Evolutionary conservation across 2,797 vertebrate species (phyloP).

Genomic region (Nothura maculosa): DNA sequence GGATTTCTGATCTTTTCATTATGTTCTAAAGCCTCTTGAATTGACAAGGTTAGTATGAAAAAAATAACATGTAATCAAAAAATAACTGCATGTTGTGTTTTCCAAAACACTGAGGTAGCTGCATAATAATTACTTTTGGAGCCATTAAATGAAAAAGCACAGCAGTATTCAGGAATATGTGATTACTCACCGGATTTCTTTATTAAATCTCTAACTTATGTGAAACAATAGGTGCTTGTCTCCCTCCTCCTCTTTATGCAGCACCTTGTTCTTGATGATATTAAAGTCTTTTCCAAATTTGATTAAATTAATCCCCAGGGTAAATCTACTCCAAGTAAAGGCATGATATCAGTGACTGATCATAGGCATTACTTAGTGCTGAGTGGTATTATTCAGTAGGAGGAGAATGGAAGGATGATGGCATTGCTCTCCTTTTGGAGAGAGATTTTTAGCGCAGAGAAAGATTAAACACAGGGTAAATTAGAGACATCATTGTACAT

Average conservation of each 20-base stretch:
- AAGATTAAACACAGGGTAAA: background rate
- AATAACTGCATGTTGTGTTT: slow-evolving; percentile 46
- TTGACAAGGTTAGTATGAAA: slow-evolving; percentile 42
- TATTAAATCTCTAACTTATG: slow-evolving; percentile 26
- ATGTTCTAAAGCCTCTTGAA: slow-evolving; percentile 30
- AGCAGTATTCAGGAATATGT: slow-evolving; percentile 16
- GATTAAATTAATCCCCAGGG: background rate
- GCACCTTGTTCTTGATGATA: background rate
- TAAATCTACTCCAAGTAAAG: background rate
- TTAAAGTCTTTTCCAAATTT: background rate
- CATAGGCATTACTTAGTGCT: background rate
- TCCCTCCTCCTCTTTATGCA: background rate
- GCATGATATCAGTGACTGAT: background rate
- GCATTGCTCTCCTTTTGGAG: background rate
- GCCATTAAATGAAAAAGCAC: slow-evolving; percentile 10
- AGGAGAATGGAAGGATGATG: fast-evolving
- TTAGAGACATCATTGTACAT: background rate
- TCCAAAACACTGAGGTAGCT: slow-evolving; percentile 39
- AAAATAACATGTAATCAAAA: slow-evolving; percentile 45
- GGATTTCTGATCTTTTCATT: slow-evolving; percentile 35
- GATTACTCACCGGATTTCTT: slow-evolving; percentile 42
- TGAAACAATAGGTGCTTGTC: background rate
- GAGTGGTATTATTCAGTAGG: background rate
- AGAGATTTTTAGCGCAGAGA: background rate
- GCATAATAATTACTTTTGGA: slow-evolving; percentile 51